Percentiles rank a stretch among this genome's conserved stretches.
phyloP scores from a whole-genome alignment of 2,113 vertebrate genomes.

The Pterocles gutturalis region DNA sequence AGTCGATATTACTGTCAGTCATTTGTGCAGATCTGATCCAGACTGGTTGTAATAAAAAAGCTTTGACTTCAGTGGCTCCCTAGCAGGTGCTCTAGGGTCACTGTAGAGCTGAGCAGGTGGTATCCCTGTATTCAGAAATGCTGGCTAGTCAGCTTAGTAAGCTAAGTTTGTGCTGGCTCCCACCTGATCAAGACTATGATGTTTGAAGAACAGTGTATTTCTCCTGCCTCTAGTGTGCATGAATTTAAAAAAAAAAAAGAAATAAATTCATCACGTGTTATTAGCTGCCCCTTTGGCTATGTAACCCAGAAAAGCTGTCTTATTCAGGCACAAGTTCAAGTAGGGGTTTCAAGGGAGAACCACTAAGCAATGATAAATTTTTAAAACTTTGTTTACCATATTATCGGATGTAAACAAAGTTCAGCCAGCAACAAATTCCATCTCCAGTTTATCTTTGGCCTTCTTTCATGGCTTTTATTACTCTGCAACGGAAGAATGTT shows the following conservation, averaged over 20 bases:
- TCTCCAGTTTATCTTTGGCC: background rate
- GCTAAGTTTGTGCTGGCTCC: background rate
- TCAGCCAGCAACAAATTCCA: background rate
- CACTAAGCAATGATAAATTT: background rate
- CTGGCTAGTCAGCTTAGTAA: background rate
- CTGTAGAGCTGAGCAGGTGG: background rate
- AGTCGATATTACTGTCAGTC: background rate
- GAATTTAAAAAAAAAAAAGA: background rate
- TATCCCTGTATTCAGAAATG: background rate
- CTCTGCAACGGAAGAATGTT: background rate
- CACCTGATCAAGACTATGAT: background rate
- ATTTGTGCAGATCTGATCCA: background rate
- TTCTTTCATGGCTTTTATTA: background rate
- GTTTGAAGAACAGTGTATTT: background rate
- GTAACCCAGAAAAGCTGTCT: background rate
- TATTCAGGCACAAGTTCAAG: background rate
- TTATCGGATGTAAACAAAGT: background rate
- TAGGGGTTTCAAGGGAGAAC: background rate
- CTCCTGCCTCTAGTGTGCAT: background rate
- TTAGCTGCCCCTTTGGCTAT: background rate
- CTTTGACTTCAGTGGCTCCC: background rate
- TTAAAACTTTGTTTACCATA: background rate
- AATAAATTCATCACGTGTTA: fast-evolving
- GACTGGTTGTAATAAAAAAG: background rate
- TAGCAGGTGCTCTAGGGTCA: background rate